A percentile compares a stretch with the other conserved stretches of the same genome.
Conservation (phyloP, 2,797 vertebrate species). For the Scomberomorus guttatus region DNA sequence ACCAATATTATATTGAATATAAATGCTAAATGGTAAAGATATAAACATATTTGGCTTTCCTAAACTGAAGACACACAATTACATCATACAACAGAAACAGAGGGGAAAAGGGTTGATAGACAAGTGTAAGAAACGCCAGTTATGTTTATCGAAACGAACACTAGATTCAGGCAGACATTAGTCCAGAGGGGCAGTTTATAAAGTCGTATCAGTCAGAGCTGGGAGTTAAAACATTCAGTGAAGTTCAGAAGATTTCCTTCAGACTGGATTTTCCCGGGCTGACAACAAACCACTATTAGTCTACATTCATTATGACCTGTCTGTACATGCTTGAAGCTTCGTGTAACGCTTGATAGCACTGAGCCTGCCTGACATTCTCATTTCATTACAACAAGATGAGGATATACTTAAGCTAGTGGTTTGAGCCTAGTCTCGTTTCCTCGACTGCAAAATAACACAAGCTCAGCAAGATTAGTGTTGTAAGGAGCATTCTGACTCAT, state of each 20-base stretch:
- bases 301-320: slow-evolving; percentile 35
- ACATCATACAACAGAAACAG: background rate
- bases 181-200: background rate
- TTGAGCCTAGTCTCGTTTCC: background rate
- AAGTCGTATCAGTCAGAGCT: background rate
- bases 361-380: slow-evolving; percentile 8
- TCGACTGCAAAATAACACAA: background rate
- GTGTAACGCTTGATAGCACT: background rate
- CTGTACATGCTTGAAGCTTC: slow-evolving; percentile 40
- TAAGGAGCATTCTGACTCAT: background rate
- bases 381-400: slow-evolving; percentile 11
- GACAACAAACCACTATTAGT: slow-evolving; percentile 7
- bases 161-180: background rate
- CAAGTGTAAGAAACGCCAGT: background rate
- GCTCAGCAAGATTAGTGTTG: background rate
- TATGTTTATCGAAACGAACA: background rate
- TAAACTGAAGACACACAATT: background rate
- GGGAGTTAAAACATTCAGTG: background rate
- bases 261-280: background rate
- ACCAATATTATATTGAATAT: background rate
- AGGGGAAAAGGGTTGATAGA: background rate
- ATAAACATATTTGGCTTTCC: background rate
- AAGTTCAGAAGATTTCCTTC: background rate
- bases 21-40: background rate
- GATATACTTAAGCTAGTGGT: background rate